A percentile compares a stretch with the other conserved stretches of the same genome.
Conservation (phyloP, 2,113 vertebrate genomes). For the Sporophila hypoxantha region DNA sequence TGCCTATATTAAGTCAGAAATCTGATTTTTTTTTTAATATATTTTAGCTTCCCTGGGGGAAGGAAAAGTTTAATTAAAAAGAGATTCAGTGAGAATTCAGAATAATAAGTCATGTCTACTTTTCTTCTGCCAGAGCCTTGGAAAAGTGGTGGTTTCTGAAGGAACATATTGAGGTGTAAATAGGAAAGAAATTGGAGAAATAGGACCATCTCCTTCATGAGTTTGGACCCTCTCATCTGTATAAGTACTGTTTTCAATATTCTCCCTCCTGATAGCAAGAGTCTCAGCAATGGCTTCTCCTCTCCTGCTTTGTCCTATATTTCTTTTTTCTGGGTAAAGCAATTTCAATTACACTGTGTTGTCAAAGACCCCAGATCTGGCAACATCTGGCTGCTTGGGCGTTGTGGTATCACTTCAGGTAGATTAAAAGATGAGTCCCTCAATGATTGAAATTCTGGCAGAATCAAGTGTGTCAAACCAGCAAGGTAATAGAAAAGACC, state of each 20-base stretch:
- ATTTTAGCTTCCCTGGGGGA: background rate
- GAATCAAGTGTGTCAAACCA: background rate
- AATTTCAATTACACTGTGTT: background rate
- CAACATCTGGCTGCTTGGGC: background rate
- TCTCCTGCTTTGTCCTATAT: background rate
- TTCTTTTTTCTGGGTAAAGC: background rate
- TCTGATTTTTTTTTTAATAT: background rate
- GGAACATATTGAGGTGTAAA: background rate
- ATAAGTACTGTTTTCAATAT: background rate
- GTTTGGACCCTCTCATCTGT: background rate
- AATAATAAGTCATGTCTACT: background rate
- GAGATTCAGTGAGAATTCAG: background rate
- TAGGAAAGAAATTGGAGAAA: background rate
- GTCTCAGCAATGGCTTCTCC: background rate
- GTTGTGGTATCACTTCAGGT: background rate
- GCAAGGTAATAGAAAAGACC: background rate
- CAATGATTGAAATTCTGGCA: background rate
- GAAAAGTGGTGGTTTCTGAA: background rate
- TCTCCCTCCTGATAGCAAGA: background rate
- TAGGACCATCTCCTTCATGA: background rate
- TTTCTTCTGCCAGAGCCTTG: background rate
- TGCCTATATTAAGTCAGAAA: background rate
- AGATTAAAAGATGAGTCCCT: background rate
- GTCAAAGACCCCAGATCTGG: background rate
- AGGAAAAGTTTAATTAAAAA: slow-evolving; percentile 36